These are phyloP conservation scores for Ophion costatus DNA, from an alignment of 2,888 invertebrate genomes.

Conservation along the genomic window DNA sequence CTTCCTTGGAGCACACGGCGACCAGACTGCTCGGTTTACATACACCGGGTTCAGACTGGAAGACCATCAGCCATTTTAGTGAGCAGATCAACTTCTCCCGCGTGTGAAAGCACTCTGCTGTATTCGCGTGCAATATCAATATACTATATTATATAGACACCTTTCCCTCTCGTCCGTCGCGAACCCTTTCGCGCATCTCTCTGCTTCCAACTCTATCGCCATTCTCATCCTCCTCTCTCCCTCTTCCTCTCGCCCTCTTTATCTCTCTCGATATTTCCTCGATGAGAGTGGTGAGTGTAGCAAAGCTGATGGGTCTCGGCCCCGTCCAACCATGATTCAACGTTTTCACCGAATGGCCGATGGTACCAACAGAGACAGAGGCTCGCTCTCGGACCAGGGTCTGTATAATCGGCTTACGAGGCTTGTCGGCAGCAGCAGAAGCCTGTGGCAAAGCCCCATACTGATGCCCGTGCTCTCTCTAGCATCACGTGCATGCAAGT, in stretches of 20 bases:
- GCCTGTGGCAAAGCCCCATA: slow-evolving; percentile 59
- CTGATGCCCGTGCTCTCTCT: slow-evolving; percentile 45
- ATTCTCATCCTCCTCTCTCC: slow-evolving; percentile 35
- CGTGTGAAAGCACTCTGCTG: slow-evolving; percentile 33
- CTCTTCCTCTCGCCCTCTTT: slow-evolving; percentile 5
- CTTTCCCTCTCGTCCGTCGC: slow-evolving; percentile 8
- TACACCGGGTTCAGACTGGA: neutral
- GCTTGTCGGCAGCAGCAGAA: slow-evolving; percentile 69
- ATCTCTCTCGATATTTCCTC: slow-evolving; percentile 27
- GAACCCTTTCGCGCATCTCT: neutral
- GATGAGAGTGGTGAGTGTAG: slow-evolving; percentile 40
- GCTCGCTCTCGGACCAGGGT: slow-evolving; percentile 58
- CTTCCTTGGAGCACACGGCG: neutral
- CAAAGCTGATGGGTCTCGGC: slow-evolving; percentile 50
- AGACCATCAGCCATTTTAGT: slow-evolving; percentile 30
- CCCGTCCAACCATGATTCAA: slow-evolving; percentile 48
- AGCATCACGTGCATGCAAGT: neutral
- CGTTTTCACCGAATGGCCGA: slow-evolving; percentile 62
- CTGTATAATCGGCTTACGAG: slow-evolving; percentile 81
- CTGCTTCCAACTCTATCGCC: slow-evolving; percentile 24
- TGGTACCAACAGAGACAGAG: slow-evolving; percentile 48
- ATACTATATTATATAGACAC: slow-evolving; percentile 32
- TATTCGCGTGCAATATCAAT: slow-evolving; percentile 29
- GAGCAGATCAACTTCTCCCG: slow-evolving; percentile 22
- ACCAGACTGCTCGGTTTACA: slow-evolving; percentile 11